Conservation (phyloP, 1,140 invertebrate species). For the Sminthurides bifidus region DNA sequence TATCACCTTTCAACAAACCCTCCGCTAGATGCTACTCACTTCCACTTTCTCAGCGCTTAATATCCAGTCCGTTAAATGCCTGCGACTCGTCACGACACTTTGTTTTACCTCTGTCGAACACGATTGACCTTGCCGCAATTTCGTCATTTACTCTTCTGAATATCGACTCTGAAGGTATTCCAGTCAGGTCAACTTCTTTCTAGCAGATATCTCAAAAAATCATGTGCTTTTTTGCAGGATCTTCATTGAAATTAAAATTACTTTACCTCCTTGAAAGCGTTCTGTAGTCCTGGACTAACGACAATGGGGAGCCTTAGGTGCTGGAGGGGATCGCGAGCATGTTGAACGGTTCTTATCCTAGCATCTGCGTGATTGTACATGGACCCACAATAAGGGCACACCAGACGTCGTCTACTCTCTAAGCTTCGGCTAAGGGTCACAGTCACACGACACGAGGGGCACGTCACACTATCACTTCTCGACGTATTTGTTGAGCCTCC, state of each 20-base stretch:
- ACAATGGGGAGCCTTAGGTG: slow-evolving; percentile 31
- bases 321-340: slow-evolving; percentile 15
- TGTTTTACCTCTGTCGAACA: too few species aligned
- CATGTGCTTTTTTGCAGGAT: too few species aligned
- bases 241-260: too few species aligned
- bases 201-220: neutral
- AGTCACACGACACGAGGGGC: slow-evolving; percentile 31
- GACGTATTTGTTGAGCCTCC: slow-evolving; percentile 26
- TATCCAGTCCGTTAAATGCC: too few species aligned
- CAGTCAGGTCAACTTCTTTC: neutral
- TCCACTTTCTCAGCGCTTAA: too few species aligned
- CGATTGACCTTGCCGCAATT: too few species aligned
- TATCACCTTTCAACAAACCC: too few species aligned
- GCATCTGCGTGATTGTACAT: slow-evolving; percentile 28
- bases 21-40: too few species aligned
- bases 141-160: too few species aligned
- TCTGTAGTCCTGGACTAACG: slow-evolving; percentile 2
- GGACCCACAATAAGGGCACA: slow-evolving; percentile 30
- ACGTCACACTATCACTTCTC: slow-evolving; percentile 30
- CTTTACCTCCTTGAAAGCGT: neutral
- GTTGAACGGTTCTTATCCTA: slow-evolving; percentile 10
- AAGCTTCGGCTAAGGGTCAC: slow-evolving; percentile 27
- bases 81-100: too few species aligned
- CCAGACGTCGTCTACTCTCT: slow-evolving; percentile 22
- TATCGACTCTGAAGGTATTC: too few species aligned